These are phyloP conservation scores for Trachymyrmex cornetzi DNA, from an alignment of 1,140 invertebrate species.

Conservation along the genomic window DNA sequence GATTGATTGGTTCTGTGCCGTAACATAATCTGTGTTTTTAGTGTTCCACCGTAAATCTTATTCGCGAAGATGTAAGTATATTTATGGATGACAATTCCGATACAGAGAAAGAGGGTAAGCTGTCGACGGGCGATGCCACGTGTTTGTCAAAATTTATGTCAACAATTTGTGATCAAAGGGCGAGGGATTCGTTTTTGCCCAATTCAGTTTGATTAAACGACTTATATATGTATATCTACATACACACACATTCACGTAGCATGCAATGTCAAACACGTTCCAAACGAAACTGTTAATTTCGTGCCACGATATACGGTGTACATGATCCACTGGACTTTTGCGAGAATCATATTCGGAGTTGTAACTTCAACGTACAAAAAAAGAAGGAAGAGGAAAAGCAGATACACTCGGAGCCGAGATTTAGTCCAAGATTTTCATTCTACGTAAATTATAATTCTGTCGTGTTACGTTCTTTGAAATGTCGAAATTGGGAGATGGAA, in stretches of 20 bases:
- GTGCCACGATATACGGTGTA: background rate
- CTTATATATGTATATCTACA: background rate
- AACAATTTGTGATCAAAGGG: conserved; percentile 25
- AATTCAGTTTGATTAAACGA: conserved; percentile 17
- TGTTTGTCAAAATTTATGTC: conserved; percentile 56
- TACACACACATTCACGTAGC: background rate
- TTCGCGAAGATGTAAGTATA: conserved; percentile 19
- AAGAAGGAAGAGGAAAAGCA: background rate
- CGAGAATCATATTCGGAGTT: conserved; percentile 19
- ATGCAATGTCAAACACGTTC: background rate
- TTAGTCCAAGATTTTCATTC: conserved; percentile 14
- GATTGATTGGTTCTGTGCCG: conserved; percentile 26
- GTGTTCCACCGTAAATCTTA: conserved; percentile 3
- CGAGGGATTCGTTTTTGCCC: conserved; percentile 23
- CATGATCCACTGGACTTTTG: conserved; percentile 3
- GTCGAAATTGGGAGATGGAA: conserved; percentile 19
- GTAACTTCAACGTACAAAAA: conserved; percentile 16
- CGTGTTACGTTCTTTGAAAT: conserved; percentile 19
- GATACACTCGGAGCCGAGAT: background rate
- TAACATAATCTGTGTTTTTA: conserved; percentile 23
- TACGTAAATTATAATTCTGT: conserved; percentile 22
- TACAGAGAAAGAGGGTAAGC: background rate
- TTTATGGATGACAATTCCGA: conserved; percentile 14
- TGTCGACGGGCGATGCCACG: conserved; percentile 60
- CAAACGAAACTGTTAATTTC: background rate